Percentiles rank a stretch among this genome's conserved stretches.
phyloP scores from a whole-genome alignment of 2,888 invertebrate genomes.

The Malthinus flaveolus region DNA sequence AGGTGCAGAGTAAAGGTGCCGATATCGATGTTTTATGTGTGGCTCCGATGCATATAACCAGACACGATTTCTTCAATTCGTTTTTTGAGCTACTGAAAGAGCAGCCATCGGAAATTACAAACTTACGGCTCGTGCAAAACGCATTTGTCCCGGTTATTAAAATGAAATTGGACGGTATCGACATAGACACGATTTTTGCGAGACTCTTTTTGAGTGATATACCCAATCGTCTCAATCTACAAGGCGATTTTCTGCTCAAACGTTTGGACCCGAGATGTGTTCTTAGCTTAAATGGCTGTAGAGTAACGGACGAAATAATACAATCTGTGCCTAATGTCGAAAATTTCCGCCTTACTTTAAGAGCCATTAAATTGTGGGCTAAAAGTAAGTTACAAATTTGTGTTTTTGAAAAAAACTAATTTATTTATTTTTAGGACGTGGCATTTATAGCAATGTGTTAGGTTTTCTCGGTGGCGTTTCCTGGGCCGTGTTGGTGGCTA shows the following conservation, averaged over 20 bases:
- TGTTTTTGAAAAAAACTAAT: constrained; percentile 5
- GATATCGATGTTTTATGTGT: constrained; percentile 99
- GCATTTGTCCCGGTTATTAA: constrained; percentile 99
- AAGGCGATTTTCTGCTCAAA: constrained; percentile 88
- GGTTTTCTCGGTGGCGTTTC: constrained; percentile 98
- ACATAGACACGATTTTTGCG: constrained; percentile 98
- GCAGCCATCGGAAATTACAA: constrained; percentile 83
- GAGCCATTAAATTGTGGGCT: constrained; percentile 98
- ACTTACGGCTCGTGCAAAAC: constrained; percentile 90
- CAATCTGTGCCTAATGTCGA: constrained; percentile 93
- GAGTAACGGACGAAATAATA: constrained; percentile 98
- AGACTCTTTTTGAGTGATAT: constrained; percentile 91
- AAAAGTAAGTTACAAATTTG: constrained; percentile 71
- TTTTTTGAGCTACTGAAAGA: constrained; percentile 90
- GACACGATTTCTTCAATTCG: constrained; percentile 92
- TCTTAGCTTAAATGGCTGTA: constrained; percentile 94
- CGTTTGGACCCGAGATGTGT: constrained; percentile 97
- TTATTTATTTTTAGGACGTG: constrained; percentile 68
- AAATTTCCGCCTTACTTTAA: constrained; percentile 88
- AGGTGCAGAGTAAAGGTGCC: constrained; percentile 94
- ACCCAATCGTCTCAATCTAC: constrained; percentile 85
- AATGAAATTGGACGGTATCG: constrained; percentile 98
- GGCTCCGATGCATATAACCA: constrained; percentile 92
- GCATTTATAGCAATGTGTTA: constrained; percentile 97
- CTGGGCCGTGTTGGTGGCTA: constrained; percentile 99